phyloP scores from a whole-genome alignment of 2,888 invertebrate genomes.

The Dendrolimus pini region DNA sequence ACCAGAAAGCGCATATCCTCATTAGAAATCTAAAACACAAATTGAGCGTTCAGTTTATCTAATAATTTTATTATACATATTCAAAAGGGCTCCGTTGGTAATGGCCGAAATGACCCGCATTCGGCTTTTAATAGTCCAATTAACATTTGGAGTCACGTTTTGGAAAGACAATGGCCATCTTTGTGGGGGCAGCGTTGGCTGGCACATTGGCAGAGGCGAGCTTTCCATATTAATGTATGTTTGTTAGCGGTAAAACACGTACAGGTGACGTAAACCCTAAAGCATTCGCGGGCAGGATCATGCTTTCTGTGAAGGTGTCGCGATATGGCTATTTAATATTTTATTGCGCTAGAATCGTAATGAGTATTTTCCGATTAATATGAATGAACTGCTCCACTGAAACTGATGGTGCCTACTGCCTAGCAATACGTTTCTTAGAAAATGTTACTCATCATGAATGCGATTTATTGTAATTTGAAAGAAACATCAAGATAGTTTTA shows the following conservation, averaged over 20 bases:
- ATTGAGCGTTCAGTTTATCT: constrained; percentile 65
- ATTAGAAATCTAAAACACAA: constrained; percentile 73
- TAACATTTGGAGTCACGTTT: constrained; percentile 76
- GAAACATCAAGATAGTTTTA: no score
- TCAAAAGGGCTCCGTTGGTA: constrained; percentile 70
- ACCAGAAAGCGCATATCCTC: constrained; percentile 76
- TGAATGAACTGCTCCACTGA: neutral
- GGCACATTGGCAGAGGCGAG: constrained; percentile 68
- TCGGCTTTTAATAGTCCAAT: constrained; percentile 74
- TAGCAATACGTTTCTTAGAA: neutral
- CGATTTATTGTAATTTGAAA: no score
- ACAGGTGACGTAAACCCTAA: constrained; percentile 60
- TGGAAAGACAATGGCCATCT: constrained; percentile 74
- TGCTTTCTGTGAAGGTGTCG: constrained; percentile 30
- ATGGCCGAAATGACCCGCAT: constrained; percentile 75
- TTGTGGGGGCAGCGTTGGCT: constrained; percentile 70
- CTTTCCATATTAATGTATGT: constrained; percentile 76
- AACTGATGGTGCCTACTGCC: neutral
- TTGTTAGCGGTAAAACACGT: constrained; percentile 75
- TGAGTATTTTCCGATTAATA: neutral
- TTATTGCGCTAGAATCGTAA: neutral
- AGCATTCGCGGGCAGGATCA: constrained; percentile 51
- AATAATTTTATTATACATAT: constrained; percentile 76
- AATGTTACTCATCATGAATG: neutral
- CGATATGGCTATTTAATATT: neutral